Percentiles rank a stretch among this genome's conserved stretches.
Conservation (phyloP, 2,797 vertebrate genomes). For the Xerus rutilus region DNA sequence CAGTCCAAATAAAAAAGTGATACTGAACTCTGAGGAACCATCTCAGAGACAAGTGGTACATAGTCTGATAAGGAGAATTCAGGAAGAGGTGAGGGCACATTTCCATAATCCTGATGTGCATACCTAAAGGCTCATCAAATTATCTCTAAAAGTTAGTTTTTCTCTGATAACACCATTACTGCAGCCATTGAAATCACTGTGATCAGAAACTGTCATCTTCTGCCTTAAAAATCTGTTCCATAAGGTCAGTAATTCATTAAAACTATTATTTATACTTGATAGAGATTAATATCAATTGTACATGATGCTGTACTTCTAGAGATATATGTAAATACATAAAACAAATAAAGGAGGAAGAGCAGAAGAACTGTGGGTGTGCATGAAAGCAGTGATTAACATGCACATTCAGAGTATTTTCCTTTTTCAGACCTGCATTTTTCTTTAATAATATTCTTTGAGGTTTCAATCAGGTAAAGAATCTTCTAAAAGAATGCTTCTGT, state of each 20-base stretch:
- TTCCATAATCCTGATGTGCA: neutral
- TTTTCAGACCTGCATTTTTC: neutral
- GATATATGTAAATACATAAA: neutral
- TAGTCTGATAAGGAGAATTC: neutral
- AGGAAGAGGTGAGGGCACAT: neutral
- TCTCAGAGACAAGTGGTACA: neutral
- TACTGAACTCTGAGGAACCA: constrained; percentile 17
- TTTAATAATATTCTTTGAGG: neutral
- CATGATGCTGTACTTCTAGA: neutral
- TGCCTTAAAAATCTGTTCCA: neutral
- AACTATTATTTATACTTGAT: neutral
- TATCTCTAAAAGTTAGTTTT: neutral
- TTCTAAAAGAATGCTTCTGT: constrained; percentile 22
- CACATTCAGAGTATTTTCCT: neutral
- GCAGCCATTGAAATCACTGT: neutral
- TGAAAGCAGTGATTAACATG: constrained; percentile 3
- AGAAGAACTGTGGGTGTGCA: neutral
- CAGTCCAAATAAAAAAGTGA: neutral
- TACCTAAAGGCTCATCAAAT: neutral
- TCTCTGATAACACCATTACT: neutral
- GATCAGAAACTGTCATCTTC: neutral
- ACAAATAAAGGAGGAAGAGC: neutral
- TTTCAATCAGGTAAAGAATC: neutral
- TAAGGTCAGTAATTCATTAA: neutral
- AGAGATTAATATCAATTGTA: neutral